Conservation (phyloP, 2,797 vertebrate species). For the Psittacula echo region DNA sequence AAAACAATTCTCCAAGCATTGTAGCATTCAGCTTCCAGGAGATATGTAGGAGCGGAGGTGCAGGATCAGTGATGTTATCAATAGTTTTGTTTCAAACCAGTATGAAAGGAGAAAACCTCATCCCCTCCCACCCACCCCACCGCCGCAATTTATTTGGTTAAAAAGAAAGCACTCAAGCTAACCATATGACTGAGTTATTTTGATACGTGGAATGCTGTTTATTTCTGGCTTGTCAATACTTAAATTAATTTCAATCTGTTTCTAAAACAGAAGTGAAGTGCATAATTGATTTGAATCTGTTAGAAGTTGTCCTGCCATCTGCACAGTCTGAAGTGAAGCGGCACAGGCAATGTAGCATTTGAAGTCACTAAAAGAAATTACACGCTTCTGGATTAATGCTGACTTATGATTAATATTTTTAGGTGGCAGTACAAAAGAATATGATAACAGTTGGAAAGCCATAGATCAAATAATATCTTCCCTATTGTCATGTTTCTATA, state of each 20-base stretch:
- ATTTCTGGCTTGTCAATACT: slow-evolving; percentile 44
- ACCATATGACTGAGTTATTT: background rate
- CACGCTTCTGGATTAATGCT: background rate
- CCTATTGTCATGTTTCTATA: background rate
- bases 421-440: background rate
- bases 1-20: background rate
- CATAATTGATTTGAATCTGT: background rate
- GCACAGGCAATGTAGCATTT: background rate
- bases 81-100: background rate
- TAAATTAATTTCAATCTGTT: slow-evolving; percentile 55
- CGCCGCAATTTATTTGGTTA: accelerated
- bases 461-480: background rate
- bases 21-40: background rate
- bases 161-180: background rate
- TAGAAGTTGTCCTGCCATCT: slow-evolving; percentile 52
- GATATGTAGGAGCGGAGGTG: accelerated
- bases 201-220: background rate
- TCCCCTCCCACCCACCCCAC: background rate
- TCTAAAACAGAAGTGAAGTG: slow-evolving; percentile 45
- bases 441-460: slow-evolving; percentile 2
- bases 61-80: background rate
- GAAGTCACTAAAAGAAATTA: background rate
- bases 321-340: background rate
- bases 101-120: background rate
- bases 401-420: slow-evolving; percentile 35